Conservation (phyloP, 2,113 vertebrate genomes). For the Caracal caracal region DNA sequence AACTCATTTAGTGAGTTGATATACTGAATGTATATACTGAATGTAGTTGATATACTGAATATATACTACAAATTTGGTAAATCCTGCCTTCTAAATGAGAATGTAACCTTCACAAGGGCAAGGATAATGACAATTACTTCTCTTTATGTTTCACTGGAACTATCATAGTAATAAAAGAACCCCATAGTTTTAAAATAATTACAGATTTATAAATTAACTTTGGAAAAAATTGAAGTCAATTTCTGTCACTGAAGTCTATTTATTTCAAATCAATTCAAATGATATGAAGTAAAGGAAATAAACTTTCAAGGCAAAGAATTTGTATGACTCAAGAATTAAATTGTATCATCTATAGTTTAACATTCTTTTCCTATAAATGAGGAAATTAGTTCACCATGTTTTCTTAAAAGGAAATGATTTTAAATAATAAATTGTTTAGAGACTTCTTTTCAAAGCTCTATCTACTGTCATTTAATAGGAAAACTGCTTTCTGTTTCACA, state of each 20-base stretch:
- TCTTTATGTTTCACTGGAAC: neutral
- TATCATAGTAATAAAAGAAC: neutral
- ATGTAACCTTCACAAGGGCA: neutral
- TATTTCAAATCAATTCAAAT: neutral
- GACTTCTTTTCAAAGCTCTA: neutral
- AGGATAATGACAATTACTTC: neutral
- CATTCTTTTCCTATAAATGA: neutral
- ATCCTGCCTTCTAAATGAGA: neutral
- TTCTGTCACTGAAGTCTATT: neutral
- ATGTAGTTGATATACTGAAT: neutral
- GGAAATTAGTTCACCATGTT: neutral
- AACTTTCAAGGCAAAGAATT: neutral
- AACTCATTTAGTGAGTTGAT: neutral
- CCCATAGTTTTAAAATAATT: neutral
- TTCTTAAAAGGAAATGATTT: conserved; percentile 5
- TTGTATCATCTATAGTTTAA: neutral
- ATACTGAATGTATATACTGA: neutral
- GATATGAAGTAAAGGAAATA: neutral
- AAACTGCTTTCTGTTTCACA: neutral
- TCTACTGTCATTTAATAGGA: neutral
- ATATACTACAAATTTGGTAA: neutral
- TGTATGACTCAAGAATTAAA: neutral
- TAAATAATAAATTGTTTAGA: neutral
- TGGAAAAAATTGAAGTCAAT: neutral
- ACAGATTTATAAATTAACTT: conserved; percentile 5